phyloP scores from a whole-genome alignment of 2,797 vertebrate genomes.

The Chelidonichthys spinosus region DNA sequence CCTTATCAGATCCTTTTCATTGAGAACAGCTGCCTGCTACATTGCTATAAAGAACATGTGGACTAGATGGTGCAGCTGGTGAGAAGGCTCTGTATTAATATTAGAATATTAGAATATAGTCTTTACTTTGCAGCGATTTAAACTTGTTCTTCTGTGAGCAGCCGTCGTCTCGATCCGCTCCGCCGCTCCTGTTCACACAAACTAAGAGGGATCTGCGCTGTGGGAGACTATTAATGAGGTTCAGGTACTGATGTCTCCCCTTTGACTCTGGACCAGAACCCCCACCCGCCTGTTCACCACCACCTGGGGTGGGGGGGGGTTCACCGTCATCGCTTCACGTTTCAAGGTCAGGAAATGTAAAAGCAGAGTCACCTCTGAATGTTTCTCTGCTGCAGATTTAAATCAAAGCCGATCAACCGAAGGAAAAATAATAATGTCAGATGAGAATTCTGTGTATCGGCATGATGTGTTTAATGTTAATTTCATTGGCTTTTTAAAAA shows the following conservation, averaged over 20 bases:
- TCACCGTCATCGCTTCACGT: background rate
- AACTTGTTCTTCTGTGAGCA: no score
- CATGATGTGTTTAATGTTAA: no score
- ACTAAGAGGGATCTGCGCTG: conserved; percentile 17
- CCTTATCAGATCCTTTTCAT: no score
- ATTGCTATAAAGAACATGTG: no score
- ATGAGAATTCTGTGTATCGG: background rate
- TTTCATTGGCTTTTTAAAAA: no score
- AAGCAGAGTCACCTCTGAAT: background rate
- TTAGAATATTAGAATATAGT: no score
- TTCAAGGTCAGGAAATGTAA: conserved; percentile 9
- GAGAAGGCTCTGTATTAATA: no score
- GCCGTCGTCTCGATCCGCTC: conserved; percentile 33
- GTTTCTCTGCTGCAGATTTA: background rate
- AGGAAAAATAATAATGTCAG: background rate
- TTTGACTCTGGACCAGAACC: conserved; percentile 24
- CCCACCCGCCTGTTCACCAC: background rate
- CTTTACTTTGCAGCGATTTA: no score
- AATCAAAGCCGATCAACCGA: no score
- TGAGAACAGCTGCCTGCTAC: no score
- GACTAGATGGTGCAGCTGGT: no score
- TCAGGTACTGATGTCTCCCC: conserved; percentile 45
- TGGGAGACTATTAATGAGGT: conserved; percentile 44
- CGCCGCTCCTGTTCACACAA: conserved; percentile 42
- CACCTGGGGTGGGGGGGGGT: background rate